A percentile compares a stretch with the other conserved stretches of the same genome.
These are phyloP conservation scores for Alexandromys oeconomus DNA, from an alignment of 2,797 vertebrate species.

Conservation along the genomic window DNA sequence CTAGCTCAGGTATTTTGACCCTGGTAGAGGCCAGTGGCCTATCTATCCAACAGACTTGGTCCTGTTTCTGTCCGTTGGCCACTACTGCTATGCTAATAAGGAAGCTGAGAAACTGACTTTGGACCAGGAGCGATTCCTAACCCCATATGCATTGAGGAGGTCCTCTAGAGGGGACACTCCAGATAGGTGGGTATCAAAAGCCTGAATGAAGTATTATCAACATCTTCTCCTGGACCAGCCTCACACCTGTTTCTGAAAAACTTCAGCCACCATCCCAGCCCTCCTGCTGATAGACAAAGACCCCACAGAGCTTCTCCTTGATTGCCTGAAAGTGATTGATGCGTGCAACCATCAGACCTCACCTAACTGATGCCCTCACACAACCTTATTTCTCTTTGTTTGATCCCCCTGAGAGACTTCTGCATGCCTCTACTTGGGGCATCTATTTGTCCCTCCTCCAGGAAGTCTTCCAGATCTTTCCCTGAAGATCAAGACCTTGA, in stretches of 20 bases:
- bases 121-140: too few relatives aligned
- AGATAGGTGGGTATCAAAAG: neutral
- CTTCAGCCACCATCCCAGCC: too few relatives aligned
- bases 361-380: too few relatives aligned
- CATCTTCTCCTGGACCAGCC: neutral
- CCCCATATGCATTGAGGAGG: neutral
- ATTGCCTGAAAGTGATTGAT: neutral
- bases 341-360: neutral
- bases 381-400: neutral
- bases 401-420: neutral
- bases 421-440: neutral
- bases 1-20: too few relatives aligned
- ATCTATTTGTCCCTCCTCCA: neutral
- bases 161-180: neutral
- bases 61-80: too few relatives aligned
- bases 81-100: too few relatives aligned
- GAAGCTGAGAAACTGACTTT: too few relatives aligned
- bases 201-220: too few relatives aligned
- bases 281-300: neutral
- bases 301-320: neutral
- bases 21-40: too few relatives aligned
- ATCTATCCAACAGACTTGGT: too few relatives aligned
- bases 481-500: neutral
- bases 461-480: neutral
- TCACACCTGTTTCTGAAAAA: neutral